Percentiles rank a stretch among this genome's conserved stretches.
Conservation (phyloP, 35 echinoderm and acorn worm species). For the Apostichopus japonicus region DNA sequence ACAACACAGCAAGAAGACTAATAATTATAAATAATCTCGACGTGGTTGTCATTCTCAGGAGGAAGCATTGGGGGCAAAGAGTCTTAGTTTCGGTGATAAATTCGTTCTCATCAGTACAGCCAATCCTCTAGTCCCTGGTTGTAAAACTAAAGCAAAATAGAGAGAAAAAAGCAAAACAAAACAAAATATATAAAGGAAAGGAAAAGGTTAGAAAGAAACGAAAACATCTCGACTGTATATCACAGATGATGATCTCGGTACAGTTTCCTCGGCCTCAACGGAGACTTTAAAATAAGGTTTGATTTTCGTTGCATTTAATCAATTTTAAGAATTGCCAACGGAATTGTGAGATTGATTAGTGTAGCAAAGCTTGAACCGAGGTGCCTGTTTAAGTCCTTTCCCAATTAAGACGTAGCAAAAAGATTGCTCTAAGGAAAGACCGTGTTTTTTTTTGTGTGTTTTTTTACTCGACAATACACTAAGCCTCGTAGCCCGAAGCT, state of each 20-base stretch:
- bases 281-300: constrained; percentile 36
- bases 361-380: constrained; percentile 15
- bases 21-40: too few species aligned
- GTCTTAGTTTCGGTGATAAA: too few species aligned
- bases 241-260: neutral
- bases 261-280: constrained; percentile 20
- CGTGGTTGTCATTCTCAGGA: too few species aligned
- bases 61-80: too few species aligned
- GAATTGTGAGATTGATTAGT: constrained; percentile 26
- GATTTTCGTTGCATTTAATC: constrained; percentile 55
- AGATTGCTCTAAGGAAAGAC: constrained; percentile 8
- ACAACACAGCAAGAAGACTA: too few species aligned
- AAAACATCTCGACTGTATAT: too few species aligned
- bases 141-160: too few species aligned
- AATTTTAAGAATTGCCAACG: constrained; percentile 39
- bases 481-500: neutral
- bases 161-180: too few species aligned
- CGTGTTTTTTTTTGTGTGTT: neutral
- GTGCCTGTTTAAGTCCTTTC: constrained; percentile 7
- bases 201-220: too few species aligned
- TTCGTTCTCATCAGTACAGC: too few species aligned
- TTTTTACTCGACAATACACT: neutral
- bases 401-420: constrained; percentile 11
- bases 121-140: too few species aligned
- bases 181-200: too few species aligned